Conservation (phyloP, 2,797 vertebrate genomes). For the Cottoperca gobio region DNA sequence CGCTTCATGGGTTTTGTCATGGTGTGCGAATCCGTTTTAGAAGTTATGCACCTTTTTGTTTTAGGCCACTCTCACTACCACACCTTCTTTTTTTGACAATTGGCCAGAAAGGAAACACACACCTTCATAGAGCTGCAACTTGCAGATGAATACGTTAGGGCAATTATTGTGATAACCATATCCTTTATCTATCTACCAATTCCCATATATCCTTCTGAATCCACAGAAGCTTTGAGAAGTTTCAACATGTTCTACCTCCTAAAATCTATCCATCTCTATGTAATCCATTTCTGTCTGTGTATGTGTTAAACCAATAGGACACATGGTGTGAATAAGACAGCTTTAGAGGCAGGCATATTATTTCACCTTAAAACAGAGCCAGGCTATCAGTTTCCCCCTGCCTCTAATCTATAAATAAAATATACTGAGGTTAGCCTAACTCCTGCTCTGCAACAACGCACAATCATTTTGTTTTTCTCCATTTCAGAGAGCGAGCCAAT, state of each 20-base stretch:
- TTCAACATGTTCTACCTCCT: not conserved
- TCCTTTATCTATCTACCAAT: not conserved
- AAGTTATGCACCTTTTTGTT: too few relatives aligned
- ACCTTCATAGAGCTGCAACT: too few relatives aligned
- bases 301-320: not conserved
- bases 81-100: too few relatives aligned
- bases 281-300: not conserved
- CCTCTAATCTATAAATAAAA: not conserved
- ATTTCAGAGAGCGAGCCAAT: not conserved
- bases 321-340: not conserved
- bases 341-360: not conserved
- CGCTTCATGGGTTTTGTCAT: too few relatives aligned
- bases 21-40: too few relatives aligned
- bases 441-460: accelerated
- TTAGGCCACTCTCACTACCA: too few relatives aligned
- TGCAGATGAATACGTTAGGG: too few relatives aligned
- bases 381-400: not conserved
- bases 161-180: not conserved
- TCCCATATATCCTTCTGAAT: too few relatives aligned
- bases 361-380: not conserved
- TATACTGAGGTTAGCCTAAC: not conserved
- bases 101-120: too few relatives aligned
- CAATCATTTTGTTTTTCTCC: not conserved
- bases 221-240: not conserved
- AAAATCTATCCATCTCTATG: too few relatives aligned